phyloP scores from a whole-genome alignment of 53 echinoderm and acorn worm species.

The Paracentrotus lividus region DNA sequence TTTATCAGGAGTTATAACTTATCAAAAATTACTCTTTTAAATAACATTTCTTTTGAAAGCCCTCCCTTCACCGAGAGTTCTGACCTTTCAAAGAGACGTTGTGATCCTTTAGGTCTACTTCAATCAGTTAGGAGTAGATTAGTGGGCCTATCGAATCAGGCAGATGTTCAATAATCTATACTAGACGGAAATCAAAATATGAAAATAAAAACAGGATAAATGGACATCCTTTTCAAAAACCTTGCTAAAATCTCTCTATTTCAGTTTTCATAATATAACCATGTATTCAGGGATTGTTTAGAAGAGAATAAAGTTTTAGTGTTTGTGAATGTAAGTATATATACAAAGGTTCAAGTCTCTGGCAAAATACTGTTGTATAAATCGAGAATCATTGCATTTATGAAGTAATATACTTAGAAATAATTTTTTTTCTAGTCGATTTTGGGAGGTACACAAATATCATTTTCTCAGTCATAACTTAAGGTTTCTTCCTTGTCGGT shows the following conservation, averaged over 20 bases:
- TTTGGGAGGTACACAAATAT: too few species aligned
- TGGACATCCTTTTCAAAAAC: conserved; percentile 20
- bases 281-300: not conserved
- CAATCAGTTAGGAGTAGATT: not conserved
- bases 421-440: too few species aligned
- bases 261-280: not conserved
- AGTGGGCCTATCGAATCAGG: not conserved
- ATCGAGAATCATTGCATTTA: too few species aligned
- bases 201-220: conserved; percentile 30
- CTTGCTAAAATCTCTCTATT: conserved; percentile 20
- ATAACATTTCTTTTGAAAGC: not conserved
- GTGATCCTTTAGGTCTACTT: not conserved
- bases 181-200: conserved; percentile 34
- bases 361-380: too few species aligned
- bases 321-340: not conserved
- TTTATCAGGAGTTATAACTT: not conserved
- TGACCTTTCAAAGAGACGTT: not conserved
- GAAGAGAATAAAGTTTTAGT: not conserved
- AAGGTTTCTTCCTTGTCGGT: too few species aligned
- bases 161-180: conserved; percentile 55
- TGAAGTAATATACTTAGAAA: too few species aligned
- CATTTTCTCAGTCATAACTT: too few species aligned
- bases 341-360: not conserved
- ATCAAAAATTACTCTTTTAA: not conserved
- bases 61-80: not conserved